A percentile compares a stretch with the other conserved stretches of the same genome.
phyloP scores from a whole-genome alignment of 1,140 invertebrate species.

The Pseudobourletiella spinata region DNA sequence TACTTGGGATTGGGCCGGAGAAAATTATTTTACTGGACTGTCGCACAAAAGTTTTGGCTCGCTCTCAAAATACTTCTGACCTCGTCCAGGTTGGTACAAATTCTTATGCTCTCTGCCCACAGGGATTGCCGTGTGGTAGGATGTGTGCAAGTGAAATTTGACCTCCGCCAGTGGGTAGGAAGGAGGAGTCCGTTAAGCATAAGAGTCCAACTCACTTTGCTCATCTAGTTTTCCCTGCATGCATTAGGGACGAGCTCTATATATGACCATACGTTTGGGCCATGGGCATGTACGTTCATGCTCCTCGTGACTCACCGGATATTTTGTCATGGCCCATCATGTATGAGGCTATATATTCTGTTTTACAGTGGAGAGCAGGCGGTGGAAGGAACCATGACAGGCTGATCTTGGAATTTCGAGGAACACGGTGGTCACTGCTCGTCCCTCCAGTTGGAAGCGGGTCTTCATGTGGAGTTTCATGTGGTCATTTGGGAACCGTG shows the following conservation, averaged over 20 bases:
- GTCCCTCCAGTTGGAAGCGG: conserved; percentile 37
- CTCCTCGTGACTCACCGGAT: too few relatives aligned
- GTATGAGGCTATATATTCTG: too few relatives aligned
- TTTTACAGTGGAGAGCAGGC: conserved; percentile 52
- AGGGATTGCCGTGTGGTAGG: too few relatives aligned
- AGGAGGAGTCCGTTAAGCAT: too few relatives aligned
- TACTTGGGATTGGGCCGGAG: conserved; percentile 53
- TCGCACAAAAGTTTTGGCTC: conserved; percentile 52
- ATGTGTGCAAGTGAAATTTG: too few relatives aligned
- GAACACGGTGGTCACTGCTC: conserved; percentile 50
- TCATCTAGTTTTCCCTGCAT: too few relatives aligned
- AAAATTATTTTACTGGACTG: conserved; percentile 56
- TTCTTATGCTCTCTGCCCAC: conserved; percentile 5
- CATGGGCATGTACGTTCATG: too few relatives aligned
- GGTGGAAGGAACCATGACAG: conserved; percentile 56
- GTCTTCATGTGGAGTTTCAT: conserved; percentile 26
- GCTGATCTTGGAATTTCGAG: conserved; percentile 55
- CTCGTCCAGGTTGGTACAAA: conserved; percentile 47
- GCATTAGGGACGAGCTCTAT: too few relatives aligned
- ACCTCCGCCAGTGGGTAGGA: too few relatives aligned
- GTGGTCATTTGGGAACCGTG: conserved; percentile 37
- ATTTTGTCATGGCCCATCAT: too few relatives aligned
- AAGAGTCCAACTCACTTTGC: too few relatives aligned
- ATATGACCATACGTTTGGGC: too few relatives aligned
- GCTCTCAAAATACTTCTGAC: conserved; percentile 52